phyloP scores from a whole-genome alignment of 2,888 invertebrate genomes.

The Cryptus armator region DNA sequence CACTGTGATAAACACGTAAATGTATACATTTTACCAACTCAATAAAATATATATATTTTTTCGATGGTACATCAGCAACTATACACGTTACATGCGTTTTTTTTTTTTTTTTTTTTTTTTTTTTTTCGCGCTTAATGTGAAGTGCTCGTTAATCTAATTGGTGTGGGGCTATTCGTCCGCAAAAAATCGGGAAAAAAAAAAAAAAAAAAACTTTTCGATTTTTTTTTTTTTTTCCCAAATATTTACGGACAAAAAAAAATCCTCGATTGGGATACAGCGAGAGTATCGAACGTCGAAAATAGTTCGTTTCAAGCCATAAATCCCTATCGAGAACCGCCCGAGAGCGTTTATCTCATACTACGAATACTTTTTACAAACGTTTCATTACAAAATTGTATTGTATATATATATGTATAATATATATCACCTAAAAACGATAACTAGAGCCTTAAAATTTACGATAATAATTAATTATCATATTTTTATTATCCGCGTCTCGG shows the following conservation, averaged over 20 bases:
- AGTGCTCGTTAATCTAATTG: constrained; percentile 68
- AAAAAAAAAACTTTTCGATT: not conserved
- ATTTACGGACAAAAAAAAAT: not conserved
- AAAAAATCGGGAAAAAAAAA: constrained; percentile 5
- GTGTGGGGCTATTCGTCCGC: constrained; percentile 56
- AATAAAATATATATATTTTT: constrained; percentile 78
- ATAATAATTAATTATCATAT: constrained; percentile 55
- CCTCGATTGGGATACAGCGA: constrained; percentile 16
- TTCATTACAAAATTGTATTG: constrained; percentile 73
- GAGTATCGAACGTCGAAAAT: constrained; percentile 34
- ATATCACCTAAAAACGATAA: constrained; percentile 69
- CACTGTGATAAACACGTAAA: constrained; percentile 73
- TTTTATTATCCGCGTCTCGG: constrained; percentile 62
- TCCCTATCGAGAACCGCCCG: constrained; percentile 40
- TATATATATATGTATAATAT: constrained; percentile 62
- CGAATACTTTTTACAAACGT: constrained; percentile 70
- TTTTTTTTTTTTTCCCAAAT: not conserved
- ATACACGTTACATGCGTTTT: constrained; percentile 52
- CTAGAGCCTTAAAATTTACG: constrained; percentile 52
- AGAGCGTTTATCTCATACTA: constrained; percentile 59
- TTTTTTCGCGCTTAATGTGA: constrained; percentile 48
- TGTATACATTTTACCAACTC: constrained; percentile 71
- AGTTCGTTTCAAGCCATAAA: constrained; percentile 13
- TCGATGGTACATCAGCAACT: constrained; percentile 69
- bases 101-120: constrained; percentile 40